phyloP scores from a whole-genome alignment of 2,797 vertebrate genomes.

The Mico argentatus region DNA sequence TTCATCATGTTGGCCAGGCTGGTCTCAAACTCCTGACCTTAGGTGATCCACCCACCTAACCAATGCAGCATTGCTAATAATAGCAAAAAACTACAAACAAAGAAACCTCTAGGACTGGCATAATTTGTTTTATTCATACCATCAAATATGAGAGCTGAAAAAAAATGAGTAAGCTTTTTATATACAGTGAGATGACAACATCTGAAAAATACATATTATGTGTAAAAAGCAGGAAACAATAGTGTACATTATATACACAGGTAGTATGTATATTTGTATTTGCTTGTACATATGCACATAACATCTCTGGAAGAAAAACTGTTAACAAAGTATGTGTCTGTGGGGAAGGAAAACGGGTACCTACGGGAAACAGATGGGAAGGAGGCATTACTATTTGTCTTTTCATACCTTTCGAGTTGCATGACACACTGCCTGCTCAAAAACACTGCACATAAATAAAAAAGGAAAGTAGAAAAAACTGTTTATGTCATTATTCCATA shows the following conservation, averaged over 20 bases:
- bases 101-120: background rate
- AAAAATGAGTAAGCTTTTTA: constrained; percentile 26
- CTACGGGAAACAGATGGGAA: background rate
- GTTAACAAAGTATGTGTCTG: background rate
- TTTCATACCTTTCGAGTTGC: background rate
- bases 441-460: background rate
- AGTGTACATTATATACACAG: background rate
- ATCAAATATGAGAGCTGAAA: constrained; percentile 19
- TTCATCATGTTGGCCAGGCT: background rate
- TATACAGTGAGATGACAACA: background rate
- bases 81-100: background rate
- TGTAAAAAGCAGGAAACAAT: constrained; percentile 1
- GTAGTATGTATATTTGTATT: background rate
- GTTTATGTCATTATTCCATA: background rate
- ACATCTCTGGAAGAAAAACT: background rate
- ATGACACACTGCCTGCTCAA: background rate
- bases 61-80: background rate
- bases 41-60: background rate
- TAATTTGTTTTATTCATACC: constrained; percentile 17
- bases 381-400: background rate
- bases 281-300: background rate
- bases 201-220: background rate
- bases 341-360: background rate
- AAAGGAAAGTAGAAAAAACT: background rate
- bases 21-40: background rate